Evolutionary conservation across 1,140 invertebrate species (phyloP).

Genomic region (Microplitis mediator): DNA sequence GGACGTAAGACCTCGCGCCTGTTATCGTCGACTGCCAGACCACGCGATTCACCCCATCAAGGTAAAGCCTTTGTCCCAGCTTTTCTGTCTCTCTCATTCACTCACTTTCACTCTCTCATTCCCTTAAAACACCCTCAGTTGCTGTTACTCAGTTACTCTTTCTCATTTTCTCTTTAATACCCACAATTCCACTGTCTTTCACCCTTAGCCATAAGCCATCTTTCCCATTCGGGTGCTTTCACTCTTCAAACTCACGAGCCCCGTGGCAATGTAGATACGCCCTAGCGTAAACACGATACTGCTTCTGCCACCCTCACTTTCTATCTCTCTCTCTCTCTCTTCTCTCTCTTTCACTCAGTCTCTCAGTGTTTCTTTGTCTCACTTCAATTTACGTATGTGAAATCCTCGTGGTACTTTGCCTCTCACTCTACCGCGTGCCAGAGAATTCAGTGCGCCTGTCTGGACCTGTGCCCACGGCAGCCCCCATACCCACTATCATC

Average conservation of each 20-base stretch:
- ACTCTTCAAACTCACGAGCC: neutral
- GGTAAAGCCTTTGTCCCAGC: slow-evolving; percentile 20
- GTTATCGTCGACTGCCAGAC: slow-evolving; percentile 44
- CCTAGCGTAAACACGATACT: slow-evolving; percentile 42
- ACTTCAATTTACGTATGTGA: neutral
- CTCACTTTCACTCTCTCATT: neutral
- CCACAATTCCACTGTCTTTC: slow-evolving; percentile 5
- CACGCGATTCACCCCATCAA: slow-evolving; percentile 38
- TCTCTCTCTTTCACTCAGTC: neutral
- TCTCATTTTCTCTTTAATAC: slow-evolving; percentile 7
- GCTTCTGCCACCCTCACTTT: slow-evolving; percentile 17
- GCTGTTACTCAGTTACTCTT: too few species aligned
- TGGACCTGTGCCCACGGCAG: neutral
- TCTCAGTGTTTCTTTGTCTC: neutral
- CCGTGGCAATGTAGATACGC: slow-evolving; percentile 28
- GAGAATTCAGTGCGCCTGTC: neutral
- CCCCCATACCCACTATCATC: neutral
- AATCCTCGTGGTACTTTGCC: too few species aligned
- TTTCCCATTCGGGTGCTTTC: neutral
- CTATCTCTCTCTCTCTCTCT: neutral
- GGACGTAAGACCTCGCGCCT: slow-evolving; percentile 36
- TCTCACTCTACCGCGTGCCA: neutral
- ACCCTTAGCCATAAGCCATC: neutral
- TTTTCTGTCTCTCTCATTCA: slow-evolving; percentile 5
- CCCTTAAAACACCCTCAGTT: neutral